Conservation (phyloP, 2,888 invertebrate species). For the Coenonympha arcania region DNA sequence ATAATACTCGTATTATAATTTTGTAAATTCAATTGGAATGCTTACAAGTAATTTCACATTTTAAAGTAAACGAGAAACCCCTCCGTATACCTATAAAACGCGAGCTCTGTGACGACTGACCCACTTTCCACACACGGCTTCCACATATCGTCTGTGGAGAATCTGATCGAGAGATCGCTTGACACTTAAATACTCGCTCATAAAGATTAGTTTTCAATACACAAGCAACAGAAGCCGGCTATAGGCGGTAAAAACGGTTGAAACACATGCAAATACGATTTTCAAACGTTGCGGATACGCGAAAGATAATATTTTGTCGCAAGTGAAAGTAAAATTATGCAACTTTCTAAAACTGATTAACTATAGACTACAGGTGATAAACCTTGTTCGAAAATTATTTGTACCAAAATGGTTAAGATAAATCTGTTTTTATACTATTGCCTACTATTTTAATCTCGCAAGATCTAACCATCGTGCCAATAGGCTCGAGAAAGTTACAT, state of each 20-base stretch:
- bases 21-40: conserved; percentile 15
- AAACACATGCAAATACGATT: conserved; percentile 54
- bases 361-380: conserved; percentile 5
- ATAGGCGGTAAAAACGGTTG: conserved; percentile 46
- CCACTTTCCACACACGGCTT: conserved; percentile 65
- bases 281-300: conserved; percentile 57
- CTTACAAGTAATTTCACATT: conserved; percentile 34
- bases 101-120: conserved; percentile 66
- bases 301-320: conserved; percentile 53
- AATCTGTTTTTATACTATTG: conserved; percentile 3
- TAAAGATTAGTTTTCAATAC: conserved; percentile 45
- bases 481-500: neutral
- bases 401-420: neutral
- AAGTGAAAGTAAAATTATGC: conserved; percentile 72
- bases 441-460: conserved; percentile 1
- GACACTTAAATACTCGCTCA: conserved; percentile 35
- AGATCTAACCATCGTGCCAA: neutral
- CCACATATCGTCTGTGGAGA: conserved; percentile 52
- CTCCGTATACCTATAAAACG: conserved; percentile 61
- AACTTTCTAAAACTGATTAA: conserved; percentile 54
- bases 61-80: conserved; percentile 54
- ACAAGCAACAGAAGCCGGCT: conserved; percentile 34
- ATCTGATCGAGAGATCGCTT: conserved; percentile 26
- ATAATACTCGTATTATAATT: neutral
- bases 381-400: conserved; percentile 2